A percentile compares a stretch with the other conserved stretches of the same genome.
Evolutionary conservation across 2,113 vertebrate genomes (phyloP).

Genomic region (Zapornia atra): DNA sequence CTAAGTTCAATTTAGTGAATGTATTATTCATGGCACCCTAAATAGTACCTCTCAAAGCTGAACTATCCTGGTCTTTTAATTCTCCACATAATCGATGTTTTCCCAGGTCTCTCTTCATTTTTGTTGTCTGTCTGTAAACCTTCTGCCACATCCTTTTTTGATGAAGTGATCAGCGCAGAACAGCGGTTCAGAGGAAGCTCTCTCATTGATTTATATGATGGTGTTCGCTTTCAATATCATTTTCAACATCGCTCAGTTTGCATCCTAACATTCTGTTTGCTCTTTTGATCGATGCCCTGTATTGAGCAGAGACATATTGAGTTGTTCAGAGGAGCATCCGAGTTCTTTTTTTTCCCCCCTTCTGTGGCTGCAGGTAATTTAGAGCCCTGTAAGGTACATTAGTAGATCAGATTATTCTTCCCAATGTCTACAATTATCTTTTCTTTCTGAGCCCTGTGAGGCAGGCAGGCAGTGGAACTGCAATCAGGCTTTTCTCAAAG

Average conservation of each 20-base stretch:
- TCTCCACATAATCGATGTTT: neutral
- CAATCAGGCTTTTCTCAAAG: neutral
- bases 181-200: neutral
- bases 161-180: neutral
- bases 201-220: constrained; percentile 18
- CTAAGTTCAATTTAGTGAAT: neutral
- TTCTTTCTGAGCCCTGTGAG: neutral
- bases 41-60: neutral
- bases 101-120: neutral
- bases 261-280: constrained; percentile 2
- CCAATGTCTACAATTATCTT: neutral
- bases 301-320: constrained; percentile 28
- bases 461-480: neutral
- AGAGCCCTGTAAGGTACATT: neutral
- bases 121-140: neutral
- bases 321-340: neutral
- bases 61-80: neutral
- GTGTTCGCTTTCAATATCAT: neutral
- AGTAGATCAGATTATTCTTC: constrained; percentile 18
- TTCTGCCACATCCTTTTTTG: neutral
- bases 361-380: constrained; percentile 8
- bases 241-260: neutral
- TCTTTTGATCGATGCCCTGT: neutral
- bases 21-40: neutral
- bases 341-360: neutral